Evolutionary conservation across 1,140 invertebrate species (phyloP).

Genomic region (Drosophila prosaltans): DNA sequence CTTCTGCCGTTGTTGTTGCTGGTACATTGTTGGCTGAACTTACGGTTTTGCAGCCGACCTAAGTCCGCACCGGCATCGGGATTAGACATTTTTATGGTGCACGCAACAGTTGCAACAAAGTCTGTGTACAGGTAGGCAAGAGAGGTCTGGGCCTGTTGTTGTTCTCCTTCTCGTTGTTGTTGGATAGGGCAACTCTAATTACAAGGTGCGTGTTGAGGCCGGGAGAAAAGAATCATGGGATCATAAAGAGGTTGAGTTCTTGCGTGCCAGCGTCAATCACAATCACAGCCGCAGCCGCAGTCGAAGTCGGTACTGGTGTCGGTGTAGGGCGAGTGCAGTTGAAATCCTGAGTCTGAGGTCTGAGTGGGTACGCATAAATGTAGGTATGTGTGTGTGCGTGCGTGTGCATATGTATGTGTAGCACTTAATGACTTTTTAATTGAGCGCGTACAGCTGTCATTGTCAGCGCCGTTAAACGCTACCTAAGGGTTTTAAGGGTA

Average conservation of each 20-base stretch:
- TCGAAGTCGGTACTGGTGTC: neutral
- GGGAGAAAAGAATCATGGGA: constrained; percentile 8
- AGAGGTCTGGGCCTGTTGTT: neutral
- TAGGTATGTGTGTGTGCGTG: constrained; percentile 8
- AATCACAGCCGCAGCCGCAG: constrained; percentile 21
- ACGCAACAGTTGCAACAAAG: constrained; percentile 56
- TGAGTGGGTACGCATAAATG: neutral
- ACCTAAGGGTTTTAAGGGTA: constrained; percentile 29
- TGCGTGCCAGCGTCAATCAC: constrained; percentile 76
- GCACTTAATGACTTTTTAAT: constrained; percentile 80
- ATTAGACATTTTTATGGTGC: constrained; percentile 64
- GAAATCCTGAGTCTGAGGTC: constrained; percentile 6
- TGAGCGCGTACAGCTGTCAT: constrained; percentile 76
- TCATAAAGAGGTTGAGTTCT: constrained; percentile 33
- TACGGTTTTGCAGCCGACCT: constrained; percentile 39
- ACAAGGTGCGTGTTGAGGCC: constrained; percentile 29
- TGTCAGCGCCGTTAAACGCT: constrained; percentile 71
- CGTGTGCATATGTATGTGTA: constrained; percentile 30
- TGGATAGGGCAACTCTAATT: constrained; percentile 54
- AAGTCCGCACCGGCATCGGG: constrained; percentile 37
- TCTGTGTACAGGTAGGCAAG: neutral
- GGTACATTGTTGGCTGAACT: neutral
- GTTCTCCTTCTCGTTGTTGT: constrained; percentile 21
- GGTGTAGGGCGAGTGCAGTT: neutral
- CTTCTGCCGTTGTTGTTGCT: constrained; percentile 9